These are phyloP conservation scores for Takifugu flavidus DNA, from an alignment of 2,113 vertebrate genomes.

Conservation along the genomic window DNA sequence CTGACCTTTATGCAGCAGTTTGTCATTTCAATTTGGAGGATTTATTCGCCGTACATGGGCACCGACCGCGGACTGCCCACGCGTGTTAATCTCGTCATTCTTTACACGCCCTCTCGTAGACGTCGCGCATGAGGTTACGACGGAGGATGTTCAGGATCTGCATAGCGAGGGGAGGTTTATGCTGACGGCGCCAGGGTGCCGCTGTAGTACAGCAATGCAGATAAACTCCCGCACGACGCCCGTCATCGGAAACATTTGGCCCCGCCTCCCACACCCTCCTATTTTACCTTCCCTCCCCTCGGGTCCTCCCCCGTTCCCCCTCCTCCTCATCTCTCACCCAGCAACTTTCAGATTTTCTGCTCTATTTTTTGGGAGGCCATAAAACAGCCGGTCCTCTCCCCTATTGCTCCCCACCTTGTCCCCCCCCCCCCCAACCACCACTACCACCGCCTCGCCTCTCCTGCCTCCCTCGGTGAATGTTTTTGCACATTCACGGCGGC, in stretches of 20 bases:
- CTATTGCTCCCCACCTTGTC: background rate
- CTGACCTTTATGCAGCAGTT: constrained; percentile 31
- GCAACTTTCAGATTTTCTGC: constrained; percentile 17
- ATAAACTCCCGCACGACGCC: constrained; percentile 29
- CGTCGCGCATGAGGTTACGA: background rate
- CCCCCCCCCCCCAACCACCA: constrained; percentile 6
- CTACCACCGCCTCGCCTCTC: background rate
- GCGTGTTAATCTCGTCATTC: no score
- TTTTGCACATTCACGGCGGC: background rate
- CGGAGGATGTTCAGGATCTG: constrained; percentile 43
- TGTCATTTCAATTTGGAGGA: constrained; percentile 10
- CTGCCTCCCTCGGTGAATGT: constrained; percentile 10
- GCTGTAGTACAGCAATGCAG: constrained; percentile 46
- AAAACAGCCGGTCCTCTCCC: constrained; percentile 11
- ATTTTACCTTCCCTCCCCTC: background rate
- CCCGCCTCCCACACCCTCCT: background rate
- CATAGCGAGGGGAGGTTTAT: constrained; percentile 44
- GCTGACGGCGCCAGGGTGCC: constrained; percentile 44
- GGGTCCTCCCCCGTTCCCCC: background rate
- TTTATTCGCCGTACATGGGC: constrained; percentile 6
- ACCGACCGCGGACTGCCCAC: no score
- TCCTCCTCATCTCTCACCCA: constrained; percentile 8
- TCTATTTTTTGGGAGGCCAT: constrained; percentile 23
- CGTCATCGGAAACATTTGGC: background rate
- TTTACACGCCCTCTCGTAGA: background rate